These are phyloP conservation scores for Athene cunicularia DNA, from an alignment of 2,113 vertebrate genomes.

Conservation along the genomic window DNA sequence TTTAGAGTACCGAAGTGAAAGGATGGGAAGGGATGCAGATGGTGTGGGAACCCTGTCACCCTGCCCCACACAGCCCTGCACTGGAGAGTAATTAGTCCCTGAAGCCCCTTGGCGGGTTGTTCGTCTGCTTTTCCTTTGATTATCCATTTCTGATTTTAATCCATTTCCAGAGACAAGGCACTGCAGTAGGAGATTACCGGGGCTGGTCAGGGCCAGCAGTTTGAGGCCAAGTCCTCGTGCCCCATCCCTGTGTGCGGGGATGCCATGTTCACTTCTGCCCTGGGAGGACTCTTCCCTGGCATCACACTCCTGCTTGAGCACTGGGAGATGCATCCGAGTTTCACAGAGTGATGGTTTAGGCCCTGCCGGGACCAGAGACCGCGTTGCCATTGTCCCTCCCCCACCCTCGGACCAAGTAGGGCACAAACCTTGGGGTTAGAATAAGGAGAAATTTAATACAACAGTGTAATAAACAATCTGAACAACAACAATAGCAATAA, in stretches of 20 bases:
- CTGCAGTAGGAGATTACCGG: background rate
- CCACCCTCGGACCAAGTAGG: no score
- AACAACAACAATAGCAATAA: no score
- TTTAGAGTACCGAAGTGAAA: background rate
- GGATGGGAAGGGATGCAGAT: background rate
- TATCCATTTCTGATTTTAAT: background rate
- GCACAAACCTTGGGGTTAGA: no score
- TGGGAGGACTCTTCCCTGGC: background rate
- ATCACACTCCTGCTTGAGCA: fast-evolving
- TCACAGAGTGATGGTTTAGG: background rate
- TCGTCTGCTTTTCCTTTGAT: background rate
- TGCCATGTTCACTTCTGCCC: fast-evolving
- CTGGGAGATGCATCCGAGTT: background rate
- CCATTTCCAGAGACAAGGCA: background rate
- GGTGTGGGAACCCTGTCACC: background rate
- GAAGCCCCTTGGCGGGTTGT: background rate
- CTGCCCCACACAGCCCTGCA: background rate
- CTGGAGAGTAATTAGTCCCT: background rate
- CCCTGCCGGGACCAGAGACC: no score
- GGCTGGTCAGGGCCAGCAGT: background rate
- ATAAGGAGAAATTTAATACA: no score
- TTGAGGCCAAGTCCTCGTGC: background rate
- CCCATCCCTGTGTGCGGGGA: background rate
- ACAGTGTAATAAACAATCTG: no score
- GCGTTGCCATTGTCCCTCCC: no score